phyloP scores from a whole-genome alignment of 2,888 invertebrate genomes.

The Pristionchus fissidentatus region DNA sequence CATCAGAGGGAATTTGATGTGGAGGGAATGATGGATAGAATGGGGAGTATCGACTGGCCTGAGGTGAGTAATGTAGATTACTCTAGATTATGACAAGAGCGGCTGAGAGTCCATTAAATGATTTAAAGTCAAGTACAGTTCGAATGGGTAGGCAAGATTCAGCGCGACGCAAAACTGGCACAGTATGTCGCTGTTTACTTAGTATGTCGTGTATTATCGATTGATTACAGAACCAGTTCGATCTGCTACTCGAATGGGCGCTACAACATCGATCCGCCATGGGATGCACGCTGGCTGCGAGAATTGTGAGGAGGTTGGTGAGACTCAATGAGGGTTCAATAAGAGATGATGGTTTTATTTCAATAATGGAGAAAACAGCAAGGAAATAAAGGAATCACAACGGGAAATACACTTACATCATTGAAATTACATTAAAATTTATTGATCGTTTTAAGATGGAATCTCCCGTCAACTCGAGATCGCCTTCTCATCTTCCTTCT shows the following conservation, averaged over 20 bases:
- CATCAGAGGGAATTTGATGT: neutral
- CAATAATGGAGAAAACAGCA: no score
- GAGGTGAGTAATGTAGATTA: neutral
- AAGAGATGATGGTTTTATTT: no score
- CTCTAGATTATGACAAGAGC: no score
- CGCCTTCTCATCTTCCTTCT: neutral
- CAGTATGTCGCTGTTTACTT: no score
- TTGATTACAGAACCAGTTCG: neutral
- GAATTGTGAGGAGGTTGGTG: neutral
- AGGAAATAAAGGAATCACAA: no score
- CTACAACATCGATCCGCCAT: neutral
- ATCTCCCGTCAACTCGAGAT: neutral
- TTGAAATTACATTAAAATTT: neutral
- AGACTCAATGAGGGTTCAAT: no score
- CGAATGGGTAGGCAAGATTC: no score
- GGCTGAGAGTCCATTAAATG: no score
- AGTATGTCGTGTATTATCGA: no score
- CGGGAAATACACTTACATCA: no score
- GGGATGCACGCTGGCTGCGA: neutral
- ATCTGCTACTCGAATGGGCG: conserved; percentile 11
- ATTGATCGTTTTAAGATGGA: neutral
- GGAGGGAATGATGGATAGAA: neutral
- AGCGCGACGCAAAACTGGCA: no score
- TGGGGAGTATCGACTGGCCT: neutral
- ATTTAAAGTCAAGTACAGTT: no score